phyloP scores from a whole-genome alignment of 2,113 vertebrate genomes.

The Lates calcarifer region DNA sequence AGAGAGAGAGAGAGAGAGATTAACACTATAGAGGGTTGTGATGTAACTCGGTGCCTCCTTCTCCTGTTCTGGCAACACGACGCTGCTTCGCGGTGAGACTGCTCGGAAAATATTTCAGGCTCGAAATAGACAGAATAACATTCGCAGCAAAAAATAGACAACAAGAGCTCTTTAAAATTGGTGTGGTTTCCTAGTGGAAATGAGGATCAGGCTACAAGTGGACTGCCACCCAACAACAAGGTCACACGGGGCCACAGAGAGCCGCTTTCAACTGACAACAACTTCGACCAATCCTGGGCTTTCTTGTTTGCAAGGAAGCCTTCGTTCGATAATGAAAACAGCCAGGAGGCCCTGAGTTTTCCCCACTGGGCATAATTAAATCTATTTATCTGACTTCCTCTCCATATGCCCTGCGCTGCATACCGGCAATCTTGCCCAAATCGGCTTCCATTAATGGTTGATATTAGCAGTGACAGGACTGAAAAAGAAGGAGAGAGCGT shows the following conservation, averaged over 20 bases:
- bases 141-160: conserved; percentile 59
- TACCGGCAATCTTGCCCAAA: conserved; percentile 48
- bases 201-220: conserved; percentile 49
- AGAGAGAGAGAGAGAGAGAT: conserved; percentile 32
- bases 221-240: conserved; percentile 34
- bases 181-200: conserved; percentile 53
- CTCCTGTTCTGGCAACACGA: conserved; percentile 49
- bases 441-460: conserved; percentile 56
- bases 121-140: conserved; percentile 58
- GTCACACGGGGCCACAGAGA: conserved; percentile 34
- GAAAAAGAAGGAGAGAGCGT: neutral
- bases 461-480: conserved; percentile 21
- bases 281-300: conserved; percentile 14
- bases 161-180: conserved; percentile 56
- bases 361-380: conserved; percentile 69
- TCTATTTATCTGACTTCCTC: conserved; percentile 65
- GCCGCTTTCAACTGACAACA: conserved; percentile 30
- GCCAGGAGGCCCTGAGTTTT: conserved; percentile 36
- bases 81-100: conserved; percentile 48
- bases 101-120: conserved; percentile 69
- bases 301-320: neutral
- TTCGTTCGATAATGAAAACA: conserved; percentile 32
- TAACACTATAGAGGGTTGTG: conserved; percentile 58
- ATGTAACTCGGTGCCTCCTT: conserved; percentile 64
- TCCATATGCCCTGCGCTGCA: conserved; percentile 37